phyloP scores from a whole-genome alignment of 2,888 invertebrate genomes.

The Harpalus rubripes region DNA sequence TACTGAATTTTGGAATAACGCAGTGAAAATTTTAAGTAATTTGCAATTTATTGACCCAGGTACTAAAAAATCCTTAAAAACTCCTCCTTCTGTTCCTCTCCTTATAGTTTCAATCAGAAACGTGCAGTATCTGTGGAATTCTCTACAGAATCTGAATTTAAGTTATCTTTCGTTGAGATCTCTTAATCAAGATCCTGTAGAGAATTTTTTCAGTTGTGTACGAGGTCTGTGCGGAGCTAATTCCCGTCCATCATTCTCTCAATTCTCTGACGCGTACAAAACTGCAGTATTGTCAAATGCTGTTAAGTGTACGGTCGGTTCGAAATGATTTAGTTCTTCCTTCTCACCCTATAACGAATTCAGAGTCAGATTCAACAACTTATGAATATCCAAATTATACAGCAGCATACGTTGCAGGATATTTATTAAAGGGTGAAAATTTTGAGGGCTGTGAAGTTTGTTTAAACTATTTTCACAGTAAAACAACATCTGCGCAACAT shows the following conservation, averaged over 20 bases:
- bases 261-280: conserved; percentile 8
- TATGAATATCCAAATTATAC: too few relatives aligned
- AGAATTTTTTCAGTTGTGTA: conserved; percentile 19
- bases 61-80: neutral
- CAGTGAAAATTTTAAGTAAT: neutral
- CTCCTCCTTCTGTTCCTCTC: neutral
- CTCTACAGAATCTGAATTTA: conserved; percentile 24
- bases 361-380: neutral
- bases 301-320: neutral
- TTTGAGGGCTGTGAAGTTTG: too few relatives aligned
- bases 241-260: neutral
- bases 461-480: too few relatives aligned
- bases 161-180: conserved; percentile 13
- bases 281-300: conserved; percentile 9
- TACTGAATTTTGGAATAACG: neutral
- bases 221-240: conserved; percentile 6
- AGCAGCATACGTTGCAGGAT: too few relatives aligned
- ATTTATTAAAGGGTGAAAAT: too few relatives aligned
- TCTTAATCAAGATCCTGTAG: conserved; percentile 19
- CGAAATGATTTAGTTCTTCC: neutral
- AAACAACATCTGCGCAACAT: too few relatives aligned
- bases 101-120: conserved; percentile 19
- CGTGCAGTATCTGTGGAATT: conserved; percentile 42
- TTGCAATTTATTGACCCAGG: neutral
- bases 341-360: neutral